Evolutionary conservation across 1,140 invertebrate species (phyloP).

Genomic region (Caenorhabditis inopinata): DNA sequence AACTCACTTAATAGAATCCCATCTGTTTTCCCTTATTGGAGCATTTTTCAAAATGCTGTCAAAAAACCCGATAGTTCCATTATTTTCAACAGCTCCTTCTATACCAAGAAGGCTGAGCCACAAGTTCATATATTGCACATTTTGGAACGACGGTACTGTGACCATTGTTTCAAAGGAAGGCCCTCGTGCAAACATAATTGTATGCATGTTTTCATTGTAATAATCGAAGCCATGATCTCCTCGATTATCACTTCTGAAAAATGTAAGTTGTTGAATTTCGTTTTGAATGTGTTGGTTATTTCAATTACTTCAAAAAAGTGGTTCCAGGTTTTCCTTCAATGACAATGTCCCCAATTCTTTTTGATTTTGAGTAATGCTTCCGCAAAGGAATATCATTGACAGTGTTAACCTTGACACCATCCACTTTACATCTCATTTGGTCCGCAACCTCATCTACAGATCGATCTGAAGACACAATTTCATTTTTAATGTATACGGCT

Average conservation of each 20-base stretch:
- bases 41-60: neutral
- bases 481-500: neutral
- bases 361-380: slow-evolving; percentile 52
- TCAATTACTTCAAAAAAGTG: slow-evolving; percentile 45
- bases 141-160: slow-evolving; percentile 53
- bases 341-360: slow-evolving; percentile 52
- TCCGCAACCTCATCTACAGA: neutral
- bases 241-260: slow-evolving; percentile 32
- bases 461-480: neutral
- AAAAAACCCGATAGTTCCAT: slow-evolving; percentile 7
- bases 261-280: neutral
- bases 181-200: slow-evolving; percentile 53
- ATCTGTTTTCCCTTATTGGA: neutral
- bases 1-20: neutral
- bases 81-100: neutral
- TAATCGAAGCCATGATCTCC: slow-evolving; percentile 53
- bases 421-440: slow-evolving; percentile 13
- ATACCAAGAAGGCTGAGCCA: slow-evolving; percentile 31
- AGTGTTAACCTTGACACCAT: slow-evolving; percentile 25
- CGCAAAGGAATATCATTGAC: slow-evolving; percentile 51
- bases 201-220: slow-evolving; percentile 48
- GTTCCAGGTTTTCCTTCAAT: slow-evolving; percentile 51
- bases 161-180: slow-evolving; percentile 43
- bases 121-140: slow-evolving; percentile 55
- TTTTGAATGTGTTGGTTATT: neutral